phyloP scores from a whole-genome alignment of 2,888 invertebrate genomes.

The Drosophila anceps region DNA sequence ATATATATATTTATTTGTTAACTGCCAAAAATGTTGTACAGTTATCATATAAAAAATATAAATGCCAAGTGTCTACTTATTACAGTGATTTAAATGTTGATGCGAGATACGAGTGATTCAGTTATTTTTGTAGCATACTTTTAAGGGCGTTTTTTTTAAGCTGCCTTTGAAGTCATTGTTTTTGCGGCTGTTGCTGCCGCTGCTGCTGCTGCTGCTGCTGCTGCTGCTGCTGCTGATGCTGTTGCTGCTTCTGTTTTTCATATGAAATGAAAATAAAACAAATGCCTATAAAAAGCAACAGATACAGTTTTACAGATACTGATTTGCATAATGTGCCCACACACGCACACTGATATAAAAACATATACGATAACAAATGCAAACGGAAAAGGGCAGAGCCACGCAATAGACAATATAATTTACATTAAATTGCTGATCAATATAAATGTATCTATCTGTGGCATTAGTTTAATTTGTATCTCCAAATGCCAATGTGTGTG shows the following conservation, averaged over 20 bases:
- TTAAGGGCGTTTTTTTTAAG: conserved; percentile 7
- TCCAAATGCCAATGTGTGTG: conserved; percentile 26
- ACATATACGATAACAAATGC: conserved; percentile 33
- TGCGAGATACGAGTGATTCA: background rate
- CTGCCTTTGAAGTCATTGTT: conserved; percentile 15
- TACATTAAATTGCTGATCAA: conserved; percentile 81
- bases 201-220: conserved; percentile 7
- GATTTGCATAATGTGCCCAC: conserved; percentile 72
- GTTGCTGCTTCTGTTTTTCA: conserved; percentile 18
- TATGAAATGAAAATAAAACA: conserved; percentile 63
- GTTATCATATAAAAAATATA: background rate
- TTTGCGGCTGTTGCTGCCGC: conserved; percentile 18
- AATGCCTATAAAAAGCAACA: conserved; percentile 76
- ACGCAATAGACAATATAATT: conserved; percentile 73
- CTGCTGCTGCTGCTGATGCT: conserved; percentile 17
- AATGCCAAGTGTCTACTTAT: conserved; percentile 1
- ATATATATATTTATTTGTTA: background rate
- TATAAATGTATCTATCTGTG: conserved; percentile 75
- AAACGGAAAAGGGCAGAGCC: conserved; percentile 25
- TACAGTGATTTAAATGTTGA: conserved; percentile 1
- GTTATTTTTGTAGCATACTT: conserved; percentile 27
- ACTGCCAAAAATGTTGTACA: background rate
- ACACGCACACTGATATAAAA: conserved; percentile 27
- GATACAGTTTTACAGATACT: conserved; percentile 62
- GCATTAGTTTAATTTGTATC: conserved; percentile 78